These are phyloP conservation scores for Anodontia alba DNA, from an alignment of 2,888 invertebrate species.

Conservation along the genomic window DNA sequence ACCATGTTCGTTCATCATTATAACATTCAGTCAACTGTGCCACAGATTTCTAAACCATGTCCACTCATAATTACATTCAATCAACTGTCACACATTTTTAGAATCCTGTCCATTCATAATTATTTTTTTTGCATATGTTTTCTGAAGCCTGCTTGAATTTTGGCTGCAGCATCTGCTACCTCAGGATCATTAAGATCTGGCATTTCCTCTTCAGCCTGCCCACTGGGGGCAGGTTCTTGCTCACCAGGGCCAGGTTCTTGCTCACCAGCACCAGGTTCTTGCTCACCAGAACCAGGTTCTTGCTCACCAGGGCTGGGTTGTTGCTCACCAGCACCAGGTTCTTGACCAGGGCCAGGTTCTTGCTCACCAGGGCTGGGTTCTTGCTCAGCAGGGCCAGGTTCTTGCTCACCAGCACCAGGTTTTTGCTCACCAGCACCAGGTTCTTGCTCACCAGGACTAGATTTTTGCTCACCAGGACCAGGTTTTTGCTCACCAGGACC, in stretches of 20 bases:
- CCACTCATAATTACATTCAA: no score
- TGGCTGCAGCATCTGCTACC: slow-evolving; percentile 70
- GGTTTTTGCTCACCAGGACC: slow-evolving; percentile 10
- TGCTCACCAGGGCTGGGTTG: no score
- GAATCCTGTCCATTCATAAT: no score
- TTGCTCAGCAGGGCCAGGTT: no score
- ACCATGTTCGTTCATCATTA: no score
- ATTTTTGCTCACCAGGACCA: background rate
- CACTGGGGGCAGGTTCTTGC: slow-evolving; percentile 5
- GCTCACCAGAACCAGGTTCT: slow-evolving; percentile 1
- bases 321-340: background rate
- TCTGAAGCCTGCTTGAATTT: slow-evolving; percentile 82
- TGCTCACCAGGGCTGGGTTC: background rate
- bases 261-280: background rate
- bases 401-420: background rate
- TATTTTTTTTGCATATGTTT: slow-evolving; percentile 52
- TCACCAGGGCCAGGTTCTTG: background rate
- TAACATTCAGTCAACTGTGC: no score
- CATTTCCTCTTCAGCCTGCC: slow-evolving; percentile 44
- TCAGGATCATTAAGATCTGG: slow-evolving; percentile 72
- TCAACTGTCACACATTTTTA: no score
- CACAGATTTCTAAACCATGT: no score
- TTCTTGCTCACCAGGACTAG: no score
- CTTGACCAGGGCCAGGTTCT: no score
- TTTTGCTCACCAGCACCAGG: background rate